Evolutionary conservation across 2,888 invertebrate species (phyloP), one percentile per base, ranked within the genome.

Genomic region (Bruchidius siliquastri): DNA sequence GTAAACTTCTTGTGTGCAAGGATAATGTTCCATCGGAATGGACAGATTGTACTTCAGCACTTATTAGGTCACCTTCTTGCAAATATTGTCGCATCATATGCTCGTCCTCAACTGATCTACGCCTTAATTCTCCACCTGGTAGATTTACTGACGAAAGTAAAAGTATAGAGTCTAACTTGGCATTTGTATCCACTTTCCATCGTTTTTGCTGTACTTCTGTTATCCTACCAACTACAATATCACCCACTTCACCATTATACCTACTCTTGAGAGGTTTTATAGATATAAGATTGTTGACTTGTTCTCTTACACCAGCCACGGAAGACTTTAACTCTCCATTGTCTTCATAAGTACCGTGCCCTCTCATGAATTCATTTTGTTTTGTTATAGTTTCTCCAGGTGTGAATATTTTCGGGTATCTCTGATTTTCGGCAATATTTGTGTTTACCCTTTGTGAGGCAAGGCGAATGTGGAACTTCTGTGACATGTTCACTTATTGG

Each of bases 121-220:
- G 89, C 77, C 98, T 90, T 90, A 98, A 87, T 89, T 99, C 99
- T 73, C 96, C 96, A 30, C 98, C 98, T n/a, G 99, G 99, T 76
- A 99, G 89, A 88, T 99, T 98, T 0, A 99, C 97, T 49, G 97
- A 95, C 0, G 97, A 96, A 21, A 99, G 87, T 76, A 95, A 89
- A 18, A 99, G 89, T 69, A 95, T 90, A 0, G 97, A 95, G 87
- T 97, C 96, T 83, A 94, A 87, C 73, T 96, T 92, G 0, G 97
- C 93, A 87, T 97, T 97, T 0, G 96, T 96, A 82, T 98, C 96
- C 0, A 98, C 95, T 86, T 96, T 96, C 98, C 98, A 98, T 75
- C 97, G 89, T 82, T 93, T 94, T 82, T 97, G 96, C 83, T 97
- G 97, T 0, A 99, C 96, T 86, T 98, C 97, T 0, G 94, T 91